Evolutionary conservation across 1,140 invertebrate genomes (phyloP).

Genomic region (Colletes gigas): DNA sequence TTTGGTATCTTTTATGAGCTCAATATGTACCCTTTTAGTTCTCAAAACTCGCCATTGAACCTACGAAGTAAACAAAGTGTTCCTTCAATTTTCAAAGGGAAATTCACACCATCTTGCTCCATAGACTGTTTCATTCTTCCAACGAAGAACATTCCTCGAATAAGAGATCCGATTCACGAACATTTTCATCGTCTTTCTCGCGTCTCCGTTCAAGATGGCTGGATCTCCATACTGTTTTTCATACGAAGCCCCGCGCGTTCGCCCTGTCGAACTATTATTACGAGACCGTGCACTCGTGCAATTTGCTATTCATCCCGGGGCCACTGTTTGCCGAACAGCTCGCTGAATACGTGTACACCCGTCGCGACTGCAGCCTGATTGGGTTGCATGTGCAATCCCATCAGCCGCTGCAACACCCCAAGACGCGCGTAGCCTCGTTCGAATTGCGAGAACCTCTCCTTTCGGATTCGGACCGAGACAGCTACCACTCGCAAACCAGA

Average conservation of each 20-base stretch:
- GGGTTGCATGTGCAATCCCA: conserved; percentile 36
- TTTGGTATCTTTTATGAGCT: no score
- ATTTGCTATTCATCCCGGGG: conserved; percentile 28
- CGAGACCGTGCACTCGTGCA: not conserved
- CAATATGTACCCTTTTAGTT: no score
- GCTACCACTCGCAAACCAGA: no score
- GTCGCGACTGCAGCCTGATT: conserved; percentile 24
- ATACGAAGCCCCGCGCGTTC: not conserved
- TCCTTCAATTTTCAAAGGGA: not conserved
- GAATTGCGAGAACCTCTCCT: not conserved
- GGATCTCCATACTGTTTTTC: not conserved
- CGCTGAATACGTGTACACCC: conserved; percentile 18
- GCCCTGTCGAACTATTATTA: conserved; percentile 11
- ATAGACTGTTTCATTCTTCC: no score
- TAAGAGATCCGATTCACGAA: no score
- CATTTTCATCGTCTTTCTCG: no score
- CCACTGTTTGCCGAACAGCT: conserved; percentile 39
- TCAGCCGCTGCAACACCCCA: not conserved
- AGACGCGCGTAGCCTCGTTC: not conserved
- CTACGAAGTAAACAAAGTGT: not conserved
- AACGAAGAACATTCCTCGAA: no score
- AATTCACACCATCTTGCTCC: not conserved
- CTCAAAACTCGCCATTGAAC: no score
- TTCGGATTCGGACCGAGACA: not conserved
- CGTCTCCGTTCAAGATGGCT: no score